Evolutionary conservation across 2,888 invertebrate genomes (phyloP).

Genomic region (Hipparchia sbordonii): DNA sequence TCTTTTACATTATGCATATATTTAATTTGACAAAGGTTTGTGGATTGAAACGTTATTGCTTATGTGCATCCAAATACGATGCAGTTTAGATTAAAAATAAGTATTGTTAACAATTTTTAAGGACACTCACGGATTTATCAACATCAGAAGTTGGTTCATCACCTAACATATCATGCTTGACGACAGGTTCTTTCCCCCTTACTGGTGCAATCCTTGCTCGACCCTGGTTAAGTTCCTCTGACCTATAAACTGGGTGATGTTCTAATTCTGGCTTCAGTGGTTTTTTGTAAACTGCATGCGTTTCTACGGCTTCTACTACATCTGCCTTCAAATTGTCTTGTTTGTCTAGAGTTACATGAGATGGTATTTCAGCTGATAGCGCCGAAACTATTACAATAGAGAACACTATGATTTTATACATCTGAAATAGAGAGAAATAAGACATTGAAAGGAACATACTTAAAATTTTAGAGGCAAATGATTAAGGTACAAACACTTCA

Average conservation of each 20-base stretch:
- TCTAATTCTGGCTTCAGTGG: constrained; percentile 48
- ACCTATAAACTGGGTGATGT: constrained; percentile 64
- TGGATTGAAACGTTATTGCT: not conserved
- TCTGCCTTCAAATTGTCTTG: constrained; percentile 56
- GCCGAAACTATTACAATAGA: constrained; percentile 49
- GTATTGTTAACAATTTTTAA: too few species aligned
- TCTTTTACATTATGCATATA: not conserved
- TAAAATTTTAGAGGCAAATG: too few species aligned
- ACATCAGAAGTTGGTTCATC: constrained; percentile 63
- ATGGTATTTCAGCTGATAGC: constrained; percentile 61
- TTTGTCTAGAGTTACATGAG: constrained; percentile 54
- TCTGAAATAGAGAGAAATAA: constrained; percentile 54
- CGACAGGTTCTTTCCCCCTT: constrained; percentile 55
- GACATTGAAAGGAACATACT: too few species aligned
- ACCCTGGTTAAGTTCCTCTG: constrained; percentile 57
- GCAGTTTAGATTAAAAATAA: too few species aligned
- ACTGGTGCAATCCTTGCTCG: constrained; percentile 65
- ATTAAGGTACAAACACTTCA: too few species aligned
- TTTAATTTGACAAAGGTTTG: too few species aligned
- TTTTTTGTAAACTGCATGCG: constrained; percentile 53
- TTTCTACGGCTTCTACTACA: constrained; percentile 51
- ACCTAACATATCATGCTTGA: constrained; percentile 70
- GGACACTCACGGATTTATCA: constrained; percentile 65
- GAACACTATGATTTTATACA: constrained; percentile 53
- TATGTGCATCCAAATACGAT: too few species aligned